Evolutionary conservation across 1,140 invertebrate genomes (phyloP).

Genomic region (Cataglyphis hispanica): DNA sequence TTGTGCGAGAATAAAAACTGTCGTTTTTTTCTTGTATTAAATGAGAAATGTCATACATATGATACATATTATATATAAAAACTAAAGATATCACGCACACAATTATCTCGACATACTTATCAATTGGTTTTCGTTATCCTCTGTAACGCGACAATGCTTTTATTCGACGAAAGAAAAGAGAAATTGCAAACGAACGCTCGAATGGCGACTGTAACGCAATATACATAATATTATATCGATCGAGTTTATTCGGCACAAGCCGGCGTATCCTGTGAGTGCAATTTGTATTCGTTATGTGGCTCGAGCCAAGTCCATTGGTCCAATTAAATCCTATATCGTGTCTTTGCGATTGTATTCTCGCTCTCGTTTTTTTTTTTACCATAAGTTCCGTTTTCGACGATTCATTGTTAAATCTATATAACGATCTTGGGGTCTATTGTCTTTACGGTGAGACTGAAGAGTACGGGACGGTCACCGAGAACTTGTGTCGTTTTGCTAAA

Average conservation of each 20-base stretch:
- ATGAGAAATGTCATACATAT: background rate
- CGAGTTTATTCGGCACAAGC: background rate
- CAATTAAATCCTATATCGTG: conserved; percentile 61
- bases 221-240: conserved; percentile 21
- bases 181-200: conserved; percentile 17
- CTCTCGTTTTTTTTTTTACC: conserved; percentile 36
- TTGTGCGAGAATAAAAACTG: too few species aligned
- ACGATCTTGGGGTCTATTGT: conserved; percentile 55
- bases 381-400: conserved; percentile 31
- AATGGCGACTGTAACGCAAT: background rate
- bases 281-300: conserved; percentile 38
- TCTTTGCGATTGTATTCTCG: conserved; percentile 29
- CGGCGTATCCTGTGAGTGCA: background rate
- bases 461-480: conserved; percentile 38
- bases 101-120: conserved; percentile 20
- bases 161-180: conserved; percentile 19
- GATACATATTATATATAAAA: background rate
- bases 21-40: conserved; percentile 13
- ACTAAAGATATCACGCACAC: background rate
- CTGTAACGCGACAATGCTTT: background rate
- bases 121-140: conserved; percentile 28
- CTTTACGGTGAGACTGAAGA: conserved; percentile 25
- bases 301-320: conserved; percentile 51
- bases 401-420: conserved; percentile 50
- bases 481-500: conserved; percentile 63